Conservation (phyloP, 2,113 vertebrate species). For the Solea solea region DNA sequence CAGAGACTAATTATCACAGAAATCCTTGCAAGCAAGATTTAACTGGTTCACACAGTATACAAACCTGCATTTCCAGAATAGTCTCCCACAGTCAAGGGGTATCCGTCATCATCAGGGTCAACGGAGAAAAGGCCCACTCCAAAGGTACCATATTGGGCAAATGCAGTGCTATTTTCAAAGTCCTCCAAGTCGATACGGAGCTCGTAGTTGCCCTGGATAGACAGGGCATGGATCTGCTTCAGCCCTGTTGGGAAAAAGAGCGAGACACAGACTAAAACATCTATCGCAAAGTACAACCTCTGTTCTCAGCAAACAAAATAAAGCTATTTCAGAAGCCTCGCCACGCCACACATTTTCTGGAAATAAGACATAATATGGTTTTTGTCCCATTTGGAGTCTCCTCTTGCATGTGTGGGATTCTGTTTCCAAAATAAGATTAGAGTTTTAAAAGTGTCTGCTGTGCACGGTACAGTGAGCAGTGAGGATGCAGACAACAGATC, state of each 20-base stretch:
- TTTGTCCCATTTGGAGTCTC: conserved; percentile 56
- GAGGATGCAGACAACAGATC: neutral
- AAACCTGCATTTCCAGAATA: conserved; percentile 95
- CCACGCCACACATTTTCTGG: conserved; percentile 35
- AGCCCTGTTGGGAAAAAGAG: conserved; percentile 80
- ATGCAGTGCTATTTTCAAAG: conserved; percentile 94
- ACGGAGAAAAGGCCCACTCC: conserved; percentile 96
- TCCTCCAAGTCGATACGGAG: conserved; percentile 94
- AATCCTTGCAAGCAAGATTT: conserved; percentile 4
- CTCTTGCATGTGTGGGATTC: conserved; percentile 33
- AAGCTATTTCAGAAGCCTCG: conserved; percentile 45
- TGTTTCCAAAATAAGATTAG: conserved; percentile 45
- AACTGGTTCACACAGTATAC: conserved; percentile 58
- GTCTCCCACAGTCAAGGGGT: conserved; percentile 89
- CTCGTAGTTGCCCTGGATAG: conserved; percentile 93
- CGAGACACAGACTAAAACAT: conserved; percentile 46
- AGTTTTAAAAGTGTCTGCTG: conserved; percentile 12
- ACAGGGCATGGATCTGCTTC: conserved; percentile 90
- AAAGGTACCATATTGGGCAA: conserved; percentile 90
- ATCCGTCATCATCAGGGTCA: conserved; percentile 94
- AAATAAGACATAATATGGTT: conserved; percentile 51
- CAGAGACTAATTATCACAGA: conserved; percentile 3
- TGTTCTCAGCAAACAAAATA: conserved; percentile 48
- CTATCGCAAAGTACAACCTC: conserved; percentile 36
- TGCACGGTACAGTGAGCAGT: conserved; percentile 1